Evolutionary conservation across 2,797 vertebrate genomes (phyloP), one percentile per base, ranked within the genome.

Genomic region (Malacoctenus gilli): DNA sequence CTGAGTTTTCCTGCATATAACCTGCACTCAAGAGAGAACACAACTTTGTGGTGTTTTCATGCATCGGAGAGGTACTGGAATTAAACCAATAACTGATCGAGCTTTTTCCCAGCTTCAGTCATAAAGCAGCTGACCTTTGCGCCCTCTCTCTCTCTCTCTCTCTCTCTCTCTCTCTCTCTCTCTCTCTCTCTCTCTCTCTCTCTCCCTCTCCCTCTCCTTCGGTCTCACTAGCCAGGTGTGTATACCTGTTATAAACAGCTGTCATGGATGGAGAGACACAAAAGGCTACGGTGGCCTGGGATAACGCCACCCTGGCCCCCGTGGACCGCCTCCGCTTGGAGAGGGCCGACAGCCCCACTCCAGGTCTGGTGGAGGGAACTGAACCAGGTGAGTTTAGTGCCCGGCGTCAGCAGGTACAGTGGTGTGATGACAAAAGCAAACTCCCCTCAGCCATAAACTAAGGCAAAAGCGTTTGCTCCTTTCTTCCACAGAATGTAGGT

Each of bases 361-460:
- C 95, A 0, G 94, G 94, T 16, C 87, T 99, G 85, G 93, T 94
- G 2, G 95, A 97, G 76, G 97, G 96, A 51, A 96, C 93, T 0
- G 97, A 99, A 78, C 97, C 97, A 87, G 97, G 97, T 97, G 87
- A 66, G 85, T 9, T 28, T 9, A n/a, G n/a, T n/a, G n/a, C n/a
- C n/a, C n/a, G n/a, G n/a, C n/a, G n/a, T n/a, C n/a, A n/a, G n/a
- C n/a, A n/a, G n/a, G n/a, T n/a, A n/a, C n/a, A n/a, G n/a, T n/a
- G n/a, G n/a, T 23, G 22, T 23, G 22, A 8, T 23, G 22, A 8
- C 22, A 23, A 8, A 8, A 23, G 4, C 4, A 8, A 23, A 4
- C 4, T 8, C 4, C 8, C 22, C 8, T 23, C 22, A 23, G 10
- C n/a, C 18, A 8, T 1, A 0, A n/a, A 16, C 14, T n/a, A n/a